These are phyloP conservation scores for Platyrinchus mystaceus DNA, from an alignment of 2,797 vertebrate species.

Conservation along the genomic window DNA sequence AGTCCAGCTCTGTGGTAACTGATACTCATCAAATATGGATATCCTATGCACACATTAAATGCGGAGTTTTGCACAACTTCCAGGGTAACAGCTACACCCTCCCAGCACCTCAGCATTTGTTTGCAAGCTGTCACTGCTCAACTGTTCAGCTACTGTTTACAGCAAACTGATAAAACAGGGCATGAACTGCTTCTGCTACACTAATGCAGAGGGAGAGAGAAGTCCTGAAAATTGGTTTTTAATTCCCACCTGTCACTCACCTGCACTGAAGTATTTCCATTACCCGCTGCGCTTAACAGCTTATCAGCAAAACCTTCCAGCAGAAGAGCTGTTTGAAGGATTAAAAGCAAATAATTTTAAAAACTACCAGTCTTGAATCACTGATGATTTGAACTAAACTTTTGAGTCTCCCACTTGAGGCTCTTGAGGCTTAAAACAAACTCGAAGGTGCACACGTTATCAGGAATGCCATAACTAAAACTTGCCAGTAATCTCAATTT, in stretches of 20 bases:
- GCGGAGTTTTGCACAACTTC: background rate
- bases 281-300: background rate
- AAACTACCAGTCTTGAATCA: background rate
- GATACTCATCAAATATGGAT: accelerated
- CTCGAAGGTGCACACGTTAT: background rate
- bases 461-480: background rate
- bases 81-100: background rate
- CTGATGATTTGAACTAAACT: background rate
- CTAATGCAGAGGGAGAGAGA: background rate
- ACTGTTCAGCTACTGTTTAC: background rate
- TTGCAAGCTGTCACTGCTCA: background rate
- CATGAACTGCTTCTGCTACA: background rate
- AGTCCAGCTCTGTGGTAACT: background rate
- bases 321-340: background rate
- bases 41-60: background rate
- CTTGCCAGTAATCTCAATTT: background rate
- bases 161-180: background rate
- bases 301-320: background rate
- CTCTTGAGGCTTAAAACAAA: background rate
- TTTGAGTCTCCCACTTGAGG: background rate
- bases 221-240: background rate
- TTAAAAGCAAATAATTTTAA: background rate
- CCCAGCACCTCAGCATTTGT: background rate
- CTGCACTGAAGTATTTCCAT: background rate
- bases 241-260: background rate